Conservation (phyloP, 2,113 vertebrate species). For the Andinoacara biseriatus region DNA sequence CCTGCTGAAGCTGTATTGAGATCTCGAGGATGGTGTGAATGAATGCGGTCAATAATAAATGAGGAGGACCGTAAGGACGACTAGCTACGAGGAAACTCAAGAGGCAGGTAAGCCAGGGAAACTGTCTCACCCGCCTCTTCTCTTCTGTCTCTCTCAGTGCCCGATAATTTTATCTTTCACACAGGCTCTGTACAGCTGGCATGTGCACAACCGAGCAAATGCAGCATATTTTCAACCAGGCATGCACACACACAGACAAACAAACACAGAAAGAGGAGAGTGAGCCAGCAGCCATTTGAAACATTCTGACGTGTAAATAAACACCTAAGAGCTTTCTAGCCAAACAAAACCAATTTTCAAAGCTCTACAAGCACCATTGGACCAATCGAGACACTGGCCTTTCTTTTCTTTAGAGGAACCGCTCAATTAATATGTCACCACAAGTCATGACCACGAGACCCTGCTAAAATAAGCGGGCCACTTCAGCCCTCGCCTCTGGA, state of each 20-base stretch:
- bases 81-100: conserved; percentile 76
- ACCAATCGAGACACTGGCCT: conserved; percentile 47
- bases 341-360: conserved; percentile 73
- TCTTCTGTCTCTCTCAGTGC: background rate
- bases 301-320: conserved; percentile 67
- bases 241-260: conserved; percentile 15
- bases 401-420: conserved; percentile 65
- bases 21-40: conserved; percentile 74
- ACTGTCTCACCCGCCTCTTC: conserved; percentile 13
- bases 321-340: conserved; percentile 44
- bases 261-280: background rate
- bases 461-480: conserved; percentile 70
- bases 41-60: conserved; percentile 83
- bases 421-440: conserved; percentile 78
- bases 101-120: conserved; percentile 43
- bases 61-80: conserved; percentile 77
- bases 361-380: conserved; percentile 61
- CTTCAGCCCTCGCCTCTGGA: conserved; percentile 61
- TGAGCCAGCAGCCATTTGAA: conserved; percentile 46
- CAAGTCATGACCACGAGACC: conserved; percentile 70
- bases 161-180: conserved; percentile 34
- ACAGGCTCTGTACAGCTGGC: conserved; percentile 23
- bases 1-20: conserved; percentile 69
- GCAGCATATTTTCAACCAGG: conserved; percentile 21
- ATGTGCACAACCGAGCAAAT: conserved; percentile 39